Evolutionary conservation across 2,113 vertebrate genomes (phyloP).

Genomic region (Camelus dromedarius): DNA sequence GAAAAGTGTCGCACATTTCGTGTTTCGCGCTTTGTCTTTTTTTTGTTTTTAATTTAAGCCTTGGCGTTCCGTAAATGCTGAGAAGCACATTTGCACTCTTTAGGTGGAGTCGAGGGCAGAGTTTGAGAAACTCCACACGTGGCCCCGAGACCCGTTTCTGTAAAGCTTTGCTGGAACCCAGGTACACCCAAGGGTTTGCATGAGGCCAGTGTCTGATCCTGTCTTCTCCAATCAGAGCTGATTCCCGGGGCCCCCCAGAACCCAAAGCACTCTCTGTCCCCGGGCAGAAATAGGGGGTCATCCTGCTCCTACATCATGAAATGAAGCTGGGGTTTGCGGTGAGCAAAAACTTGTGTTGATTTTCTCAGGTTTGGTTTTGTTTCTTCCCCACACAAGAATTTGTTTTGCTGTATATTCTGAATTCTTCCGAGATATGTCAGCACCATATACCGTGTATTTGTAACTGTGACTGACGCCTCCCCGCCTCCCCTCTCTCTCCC

Average conservation of each 20-base stretch:
- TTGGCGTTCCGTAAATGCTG: rapidly evolving
- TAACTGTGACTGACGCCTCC: rapidly evolving
- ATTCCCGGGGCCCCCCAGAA: rapidly evolving
- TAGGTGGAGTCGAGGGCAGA: rapidly evolving
- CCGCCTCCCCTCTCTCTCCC: not conserved
- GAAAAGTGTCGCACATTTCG: not conserved
- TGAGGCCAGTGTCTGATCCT: rapidly evolving
- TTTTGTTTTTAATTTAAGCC: not conserved
- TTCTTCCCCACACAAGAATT: too few species aligned
- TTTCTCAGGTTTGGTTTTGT: not conserved
- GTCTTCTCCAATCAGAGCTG: rapidly evolving
- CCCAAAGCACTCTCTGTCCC: rapidly evolving
- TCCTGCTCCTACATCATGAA: not conserved
- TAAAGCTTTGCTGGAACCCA: rapidly evolving
- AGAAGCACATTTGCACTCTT: not conserved
- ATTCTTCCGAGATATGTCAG: not conserved
- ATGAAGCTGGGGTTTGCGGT: not conserved
- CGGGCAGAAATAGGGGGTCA: rapidly evolving
- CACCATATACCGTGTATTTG: rapidly evolving
- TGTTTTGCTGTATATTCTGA: not conserved
- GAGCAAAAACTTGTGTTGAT: not conserved
- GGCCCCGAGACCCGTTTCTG: not conserved
- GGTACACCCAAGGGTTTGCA: rapidly evolving
- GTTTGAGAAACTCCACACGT: too few species aligned
- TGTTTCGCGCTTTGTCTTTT: too few species aligned